Percentiles rank a stretch among this genome's conserved stretches.
phyloP scores from a whole-genome alignment of 2,113 vertebrate species.

The Grus americana region DNA sequence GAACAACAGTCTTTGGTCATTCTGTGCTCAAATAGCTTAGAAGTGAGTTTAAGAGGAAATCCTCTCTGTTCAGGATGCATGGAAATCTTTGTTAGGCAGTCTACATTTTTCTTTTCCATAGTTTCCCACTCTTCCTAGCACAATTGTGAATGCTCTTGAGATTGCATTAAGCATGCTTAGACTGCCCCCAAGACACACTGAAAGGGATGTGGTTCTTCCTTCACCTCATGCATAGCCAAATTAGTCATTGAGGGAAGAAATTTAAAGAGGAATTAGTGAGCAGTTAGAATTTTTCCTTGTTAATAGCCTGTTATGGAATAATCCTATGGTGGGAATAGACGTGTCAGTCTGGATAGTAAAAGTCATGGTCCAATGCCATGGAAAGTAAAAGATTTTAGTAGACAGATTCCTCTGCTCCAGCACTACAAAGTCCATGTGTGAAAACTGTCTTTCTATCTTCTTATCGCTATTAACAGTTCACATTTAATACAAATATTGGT shows the following conservation, averaged over 20 bases:
- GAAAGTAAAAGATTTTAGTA: background rate
- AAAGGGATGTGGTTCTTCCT: slow-evolving; percentile 19
- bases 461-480: background rate
- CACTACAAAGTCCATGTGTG: background rate
- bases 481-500: background rate
- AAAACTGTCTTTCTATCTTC: background rate
- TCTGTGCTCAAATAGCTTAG: background rate
- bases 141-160: background rate
- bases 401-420: background rate
- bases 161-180: slow-evolving; percentile 23
- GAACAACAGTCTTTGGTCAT: background rate
- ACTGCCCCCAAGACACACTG: slow-evolving; percentile 16
- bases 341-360: background rate
- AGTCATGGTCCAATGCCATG: background rate
- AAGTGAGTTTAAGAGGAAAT: background rate
- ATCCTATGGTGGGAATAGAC: background rate
- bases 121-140: background rate
- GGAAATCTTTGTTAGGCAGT: background rate
- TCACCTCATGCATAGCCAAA: background rate
- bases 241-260: background rate
- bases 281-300: background rate
- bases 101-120: background rate
- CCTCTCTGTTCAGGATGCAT: background rate
- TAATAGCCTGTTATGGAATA: background rate
- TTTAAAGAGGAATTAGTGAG: background rate